Conservation (phyloP, 1,140 invertebrate genomes). For the Palaemon carinicauda region DNA sequence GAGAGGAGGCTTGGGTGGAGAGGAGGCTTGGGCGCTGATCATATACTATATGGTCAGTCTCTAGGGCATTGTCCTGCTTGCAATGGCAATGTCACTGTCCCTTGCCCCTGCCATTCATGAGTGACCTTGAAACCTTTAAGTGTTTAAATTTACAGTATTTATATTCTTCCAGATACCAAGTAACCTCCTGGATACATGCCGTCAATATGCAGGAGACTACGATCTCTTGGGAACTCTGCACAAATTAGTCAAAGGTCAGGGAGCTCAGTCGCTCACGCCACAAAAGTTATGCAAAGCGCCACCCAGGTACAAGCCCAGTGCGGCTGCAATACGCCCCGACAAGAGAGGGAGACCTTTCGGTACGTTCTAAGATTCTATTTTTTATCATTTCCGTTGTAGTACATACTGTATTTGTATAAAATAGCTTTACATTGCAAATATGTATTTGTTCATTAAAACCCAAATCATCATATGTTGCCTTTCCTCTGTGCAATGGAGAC, state of each 20-base stretch:
- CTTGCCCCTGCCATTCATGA: no score
- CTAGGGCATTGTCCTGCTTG: no score
- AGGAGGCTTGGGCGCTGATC: no score
- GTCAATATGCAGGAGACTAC: slow-evolving; percentile 46
- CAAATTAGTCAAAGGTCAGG: slow-evolving; percentile 50
- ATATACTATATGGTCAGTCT: no score
- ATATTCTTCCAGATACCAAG: slow-evolving; percentile 1
- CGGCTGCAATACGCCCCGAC: slow-evolving; percentile 42
- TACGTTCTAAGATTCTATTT: neutral
- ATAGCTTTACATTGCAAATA: no score
- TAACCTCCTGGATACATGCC: slow-evolving; percentile 40
- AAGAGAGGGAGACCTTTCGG: slow-evolving; percentile 36
- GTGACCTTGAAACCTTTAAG: no score
- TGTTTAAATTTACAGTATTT: neutral
- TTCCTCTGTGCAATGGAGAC: no score
- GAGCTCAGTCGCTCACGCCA: slow-evolving; percentile 38
- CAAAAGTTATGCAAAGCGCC: slow-evolving; percentile 43
- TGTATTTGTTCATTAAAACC: no score
- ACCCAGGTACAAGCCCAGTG: slow-evolving; percentile 48
- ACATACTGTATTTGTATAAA: no score
- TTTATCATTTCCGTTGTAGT: neutral
- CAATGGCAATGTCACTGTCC: no score
- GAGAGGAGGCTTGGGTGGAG: no score
- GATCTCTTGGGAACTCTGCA: slow-evolving; percentile 41
- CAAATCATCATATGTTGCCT: no score